A percentile compares a stretch with the other conserved stretches of the same genome.
phyloP scores from a whole-genome alignment of 2,113 vertebrate species.

The Pitta sordida region DNA sequence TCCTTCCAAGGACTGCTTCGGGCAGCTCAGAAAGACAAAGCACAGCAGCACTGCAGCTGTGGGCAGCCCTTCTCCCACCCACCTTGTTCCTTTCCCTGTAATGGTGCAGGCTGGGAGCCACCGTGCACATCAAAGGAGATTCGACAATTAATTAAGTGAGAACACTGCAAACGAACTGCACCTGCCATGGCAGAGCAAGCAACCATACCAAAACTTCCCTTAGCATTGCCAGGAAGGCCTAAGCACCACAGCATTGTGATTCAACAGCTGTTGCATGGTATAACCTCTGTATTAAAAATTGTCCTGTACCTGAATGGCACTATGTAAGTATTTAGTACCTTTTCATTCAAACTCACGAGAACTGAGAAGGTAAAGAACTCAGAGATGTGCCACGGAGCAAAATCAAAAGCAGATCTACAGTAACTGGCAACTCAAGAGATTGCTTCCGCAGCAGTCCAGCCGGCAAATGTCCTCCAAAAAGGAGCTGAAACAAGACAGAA shows the following conservation, averaged over 20 bases:
- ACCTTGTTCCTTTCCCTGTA: fast-evolving
- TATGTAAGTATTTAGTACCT: background rate
- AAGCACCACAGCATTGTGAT: fast-evolving
- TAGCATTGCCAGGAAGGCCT: background rate
- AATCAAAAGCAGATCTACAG: background rate
- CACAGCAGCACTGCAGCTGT: fast-evolving
- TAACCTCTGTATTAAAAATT: background rate
- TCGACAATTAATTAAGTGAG: fast-evolving
- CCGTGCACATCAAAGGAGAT: fast-evolving
- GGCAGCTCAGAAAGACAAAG: background rate
- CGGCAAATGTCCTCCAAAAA: background rate
- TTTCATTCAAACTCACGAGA: background rate
- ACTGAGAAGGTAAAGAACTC: background rate
- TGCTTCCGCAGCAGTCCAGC: background rate
- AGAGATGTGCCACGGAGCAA: background rate
- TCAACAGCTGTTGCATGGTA: background rate
- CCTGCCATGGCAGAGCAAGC: fast-evolving
- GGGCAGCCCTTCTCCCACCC: background rate
- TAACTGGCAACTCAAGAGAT: background rate
- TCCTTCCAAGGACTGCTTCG: fast-evolving
- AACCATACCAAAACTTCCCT: background rate
- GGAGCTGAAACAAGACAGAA: background rate
- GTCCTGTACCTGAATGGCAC: background rate
- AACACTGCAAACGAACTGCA: background rate
- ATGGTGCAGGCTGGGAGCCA: background rate